Evolutionary conservation across 2,113 vertebrate species (phyloP).

Genomic region (Burhinus bistriatus): DNA sequence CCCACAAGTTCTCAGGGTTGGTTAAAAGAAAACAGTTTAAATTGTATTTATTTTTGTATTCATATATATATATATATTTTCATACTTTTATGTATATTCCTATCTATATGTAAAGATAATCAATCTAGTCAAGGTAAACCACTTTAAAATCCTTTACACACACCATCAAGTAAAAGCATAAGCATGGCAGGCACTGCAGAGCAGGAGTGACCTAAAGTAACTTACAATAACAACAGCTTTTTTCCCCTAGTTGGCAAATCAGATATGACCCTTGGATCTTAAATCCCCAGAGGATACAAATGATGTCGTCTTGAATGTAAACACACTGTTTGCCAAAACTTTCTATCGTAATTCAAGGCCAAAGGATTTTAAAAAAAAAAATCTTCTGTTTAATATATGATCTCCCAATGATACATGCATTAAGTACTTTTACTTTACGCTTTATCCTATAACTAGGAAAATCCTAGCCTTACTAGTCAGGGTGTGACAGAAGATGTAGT

Average conservation of each 20-base stretch:
- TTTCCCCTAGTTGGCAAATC: neutral
- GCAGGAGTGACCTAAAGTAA: neutral
- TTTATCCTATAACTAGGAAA: neutral
- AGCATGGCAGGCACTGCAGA: neutral
- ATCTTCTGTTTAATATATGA: neutral
- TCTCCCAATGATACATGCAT: neutral
- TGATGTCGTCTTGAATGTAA: neutral
- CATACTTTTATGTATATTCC: neutral
- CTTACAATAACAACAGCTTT: neutral
- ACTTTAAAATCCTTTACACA: neutral
- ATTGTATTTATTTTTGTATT: neutral
- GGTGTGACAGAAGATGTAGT: neutral
- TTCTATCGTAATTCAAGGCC: neutral
- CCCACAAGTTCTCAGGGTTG: neutral
- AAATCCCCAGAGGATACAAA: neutral
- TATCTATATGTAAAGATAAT: neutral
- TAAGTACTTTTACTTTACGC: neutral
- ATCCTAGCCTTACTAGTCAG: neutral
- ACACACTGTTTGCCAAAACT: neutral
- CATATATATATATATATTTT: neutral
- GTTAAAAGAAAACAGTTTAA: neutral
- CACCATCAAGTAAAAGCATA: neutral
- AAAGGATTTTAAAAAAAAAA: neutral
- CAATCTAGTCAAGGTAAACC: neutral
- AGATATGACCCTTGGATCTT: neutral